These are phyloP conservation scores for Silurus lanzhouensis DNA, from an alignment of 2,797 vertebrate genomes.

Conservation along the genomic window DNA sequence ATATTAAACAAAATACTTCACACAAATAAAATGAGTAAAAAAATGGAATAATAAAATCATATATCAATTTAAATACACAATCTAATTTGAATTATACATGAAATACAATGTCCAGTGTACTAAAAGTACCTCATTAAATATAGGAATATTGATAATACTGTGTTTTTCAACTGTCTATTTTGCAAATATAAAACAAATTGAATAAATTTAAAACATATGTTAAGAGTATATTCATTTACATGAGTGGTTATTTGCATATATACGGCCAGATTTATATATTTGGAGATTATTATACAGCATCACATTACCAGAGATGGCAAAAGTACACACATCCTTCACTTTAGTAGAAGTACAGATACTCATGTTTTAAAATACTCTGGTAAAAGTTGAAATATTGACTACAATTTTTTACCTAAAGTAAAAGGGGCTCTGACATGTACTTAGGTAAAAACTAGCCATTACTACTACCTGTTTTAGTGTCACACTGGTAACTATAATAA, in stretches of 20 bases:
- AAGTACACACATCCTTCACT: too few species aligned
- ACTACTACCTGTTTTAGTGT: too few species aligned
- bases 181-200: not conserved
- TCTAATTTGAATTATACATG: not conserved
- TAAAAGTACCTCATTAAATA: not conserved
- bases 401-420: too few species aligned
- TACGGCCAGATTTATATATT: not conserved
- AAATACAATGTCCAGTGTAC: not conserved
- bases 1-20: not conserved
- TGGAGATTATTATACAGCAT: not conserved
- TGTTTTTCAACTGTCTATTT: not conserved
- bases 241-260: not conserved
- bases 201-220: not conserved
- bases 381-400: too few species aligned
- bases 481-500: too few species aligned
- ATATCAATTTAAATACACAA: not conserved
- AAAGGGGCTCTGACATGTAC: too few species aligned
- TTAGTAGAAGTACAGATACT: too few species aligned
- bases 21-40: not conserved
- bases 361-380: too few species aligned
- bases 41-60: not conserved
- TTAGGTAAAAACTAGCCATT: too few species aligned
- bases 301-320: too few species aligned
- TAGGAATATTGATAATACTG: not conserved
- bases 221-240: not conserved